phyloP scores from a whole-genome alignment of 1,140 invertebrate species.

The Whitmania pigra region DNA sequence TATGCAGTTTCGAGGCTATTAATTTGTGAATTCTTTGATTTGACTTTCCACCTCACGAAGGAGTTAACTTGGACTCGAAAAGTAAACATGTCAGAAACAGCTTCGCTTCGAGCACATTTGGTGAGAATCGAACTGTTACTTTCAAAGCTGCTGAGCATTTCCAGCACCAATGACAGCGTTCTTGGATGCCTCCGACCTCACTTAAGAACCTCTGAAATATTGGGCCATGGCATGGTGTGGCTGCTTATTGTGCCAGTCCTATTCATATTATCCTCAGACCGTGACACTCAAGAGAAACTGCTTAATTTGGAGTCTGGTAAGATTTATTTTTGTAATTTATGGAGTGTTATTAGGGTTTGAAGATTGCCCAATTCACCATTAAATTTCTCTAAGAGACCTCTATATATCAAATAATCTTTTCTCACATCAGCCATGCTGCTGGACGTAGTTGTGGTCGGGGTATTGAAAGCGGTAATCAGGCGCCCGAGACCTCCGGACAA shows the following conservation, averaged over 20 bases:
- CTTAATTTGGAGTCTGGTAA: constrained; percentile 71
- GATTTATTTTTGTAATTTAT: constrained; percentile 24
- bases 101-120: too few relatives aligned
- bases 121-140: too few relatives aligned
- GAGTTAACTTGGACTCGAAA: too few relatives aligned
- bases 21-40: too few relatives aligned
- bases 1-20: too few relatives aligned
- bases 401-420: constrained; percentile 14
- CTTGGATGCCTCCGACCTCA: constrained; percentile 34
- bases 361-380: constrained; percentile 17
- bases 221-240: constrained; percentile 81
- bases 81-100: too few relatives aligned
- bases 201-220: constrained; percentile 53
- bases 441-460: constrained; percentile 68
- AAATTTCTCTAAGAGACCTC: too few relatives aligned
- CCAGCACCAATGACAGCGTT: constrained; percentile 30
- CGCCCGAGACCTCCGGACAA: constrained; percentile 61
- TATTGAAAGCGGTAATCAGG: constrained; percentile 65
- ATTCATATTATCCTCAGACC: constrained; percentile 57
- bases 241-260: constrained; percentile 57
- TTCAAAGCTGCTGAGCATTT: constrained; percentile 29
- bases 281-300: constrained; percentile 59
- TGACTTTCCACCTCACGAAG: too few relatives aligned
- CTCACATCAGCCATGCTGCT: constrained; percentile 61
- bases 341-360: constrained; percentile 3